Conservation (phyloP, 2,113 vertebrate species). For the Urocitellus parryii region DNA sequence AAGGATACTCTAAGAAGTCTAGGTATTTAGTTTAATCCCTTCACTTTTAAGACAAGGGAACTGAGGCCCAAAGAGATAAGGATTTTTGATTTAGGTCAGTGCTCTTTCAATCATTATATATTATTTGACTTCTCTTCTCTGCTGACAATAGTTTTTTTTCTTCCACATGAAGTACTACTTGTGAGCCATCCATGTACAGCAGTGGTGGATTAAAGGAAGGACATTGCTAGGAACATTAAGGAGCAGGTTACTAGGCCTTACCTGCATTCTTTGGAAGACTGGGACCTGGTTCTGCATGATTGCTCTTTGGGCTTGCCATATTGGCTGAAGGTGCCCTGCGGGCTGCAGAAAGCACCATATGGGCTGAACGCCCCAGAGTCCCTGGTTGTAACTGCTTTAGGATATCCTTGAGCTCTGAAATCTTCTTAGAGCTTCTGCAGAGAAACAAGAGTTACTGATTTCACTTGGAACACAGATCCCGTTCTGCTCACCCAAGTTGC, state of each 20-base stretch:
- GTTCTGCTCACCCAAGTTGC: neutral
- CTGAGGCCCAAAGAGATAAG: neutral
- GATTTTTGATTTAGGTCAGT: neutral
- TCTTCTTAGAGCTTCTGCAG: conserved; percentile 72
- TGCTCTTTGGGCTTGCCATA: neutral
- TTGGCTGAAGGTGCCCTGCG: neutral
- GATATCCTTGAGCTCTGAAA: conserved; percentile 70
- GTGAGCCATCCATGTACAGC: neutral
- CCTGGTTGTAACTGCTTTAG: conserved; percentile 74
- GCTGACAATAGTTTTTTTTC: neutral
- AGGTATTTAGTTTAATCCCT: conserved; percentile 13
- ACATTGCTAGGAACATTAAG: neutral
- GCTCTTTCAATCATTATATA: neutral
- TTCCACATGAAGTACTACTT: neutral
- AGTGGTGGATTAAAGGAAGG: neutral
- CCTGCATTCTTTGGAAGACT: neutral
- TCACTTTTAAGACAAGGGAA: neutral
- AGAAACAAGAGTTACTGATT: conserved; percentile 13
- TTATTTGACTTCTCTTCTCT: neutral
- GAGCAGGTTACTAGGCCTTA: neutral
- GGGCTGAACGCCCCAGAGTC: conserved; percentile 83
- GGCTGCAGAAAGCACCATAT: conserved; percentile 84
- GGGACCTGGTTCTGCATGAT: neutral
- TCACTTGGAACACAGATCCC: neutral
- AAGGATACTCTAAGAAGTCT: neutral